Percentiles rank a stretch among this genome's conserved stretches.
These are phyloP conservation scores for Hoplostethus atlanticus DNA, from an alignment of 2,797 vertebrate genomes.

Conservation along the genomic window DNA sequence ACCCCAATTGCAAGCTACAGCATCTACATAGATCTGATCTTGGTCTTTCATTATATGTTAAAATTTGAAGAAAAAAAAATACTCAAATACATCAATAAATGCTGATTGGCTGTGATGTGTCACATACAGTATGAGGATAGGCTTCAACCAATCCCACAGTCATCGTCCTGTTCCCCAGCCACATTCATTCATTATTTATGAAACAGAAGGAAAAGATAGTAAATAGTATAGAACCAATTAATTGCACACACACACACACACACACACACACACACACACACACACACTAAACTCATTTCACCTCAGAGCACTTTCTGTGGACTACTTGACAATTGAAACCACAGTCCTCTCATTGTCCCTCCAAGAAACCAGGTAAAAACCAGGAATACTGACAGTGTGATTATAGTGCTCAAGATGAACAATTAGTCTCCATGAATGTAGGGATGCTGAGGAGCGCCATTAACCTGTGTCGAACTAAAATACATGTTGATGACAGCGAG, in stretches of 20 bases:
- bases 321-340: too few species aligned
- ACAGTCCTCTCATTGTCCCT: too few species aligned
- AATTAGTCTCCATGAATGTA: too few species aligned
- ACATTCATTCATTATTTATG: neutral
- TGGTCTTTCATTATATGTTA: neutral
- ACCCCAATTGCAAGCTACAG: too few species aligned
- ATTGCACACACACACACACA: neutral
- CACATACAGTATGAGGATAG: neutral
- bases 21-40: neutral
- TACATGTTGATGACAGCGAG: constrained; percentile 3
- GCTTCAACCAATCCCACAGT: neutral
- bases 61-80: neutral
- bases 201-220: too few species aligned
- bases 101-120: neutral
- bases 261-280: neutral
- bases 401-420: too few species aligned
- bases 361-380: too few species aligned
- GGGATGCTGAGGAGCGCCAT: too few species aligned
- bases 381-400: too few species aligned
- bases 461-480: too few species aligned
- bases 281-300: neutral
- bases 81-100: too few species aligned
- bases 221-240: neutral
- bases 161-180: neutral
- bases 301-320: too few species aligned